Conservation (phyloP, 2,113 vertebrate genomes). For the Phaethornis superciliosus region DNA sequence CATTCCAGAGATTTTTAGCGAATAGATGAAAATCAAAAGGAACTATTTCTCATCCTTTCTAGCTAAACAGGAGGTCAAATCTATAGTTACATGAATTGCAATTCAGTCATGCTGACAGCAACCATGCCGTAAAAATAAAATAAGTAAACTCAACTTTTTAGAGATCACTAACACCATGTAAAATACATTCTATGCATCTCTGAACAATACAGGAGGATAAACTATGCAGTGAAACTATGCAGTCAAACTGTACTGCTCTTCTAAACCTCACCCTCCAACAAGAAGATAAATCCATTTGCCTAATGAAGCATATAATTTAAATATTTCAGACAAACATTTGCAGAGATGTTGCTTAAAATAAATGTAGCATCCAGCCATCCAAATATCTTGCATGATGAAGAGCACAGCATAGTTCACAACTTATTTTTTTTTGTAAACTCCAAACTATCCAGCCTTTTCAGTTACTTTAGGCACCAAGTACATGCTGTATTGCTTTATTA, state of each 20-base stretch:
- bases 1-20: background rate
- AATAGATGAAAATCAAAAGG: background rate
- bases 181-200: background rate
- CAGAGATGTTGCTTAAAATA: conserved; percentile 23
- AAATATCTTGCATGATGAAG: background rate
- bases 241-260: conserved; percentile 11
- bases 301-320: conserved; percentile 35
- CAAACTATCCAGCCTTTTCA: background rate
- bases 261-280: conserved; percentile 17
- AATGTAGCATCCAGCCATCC: background rate
- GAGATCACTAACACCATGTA: background rate
- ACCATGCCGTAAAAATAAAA: background rate
- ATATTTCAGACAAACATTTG: conserved; percentile 30
- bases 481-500: background rate
- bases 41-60: background rate
- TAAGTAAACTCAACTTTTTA: background rate
- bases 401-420: background rate
- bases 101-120: background rate
- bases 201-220: background rate
- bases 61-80: background rate
- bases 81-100: background rate
- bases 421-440: background rate
- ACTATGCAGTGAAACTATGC: background rate
- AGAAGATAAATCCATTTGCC: conserved; percentile 38
- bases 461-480: background rate